Evolutionary conservation across 2,797 vertebrate species (phyloP), one percentile per base, ranked within the genome.

Genomic region (Mus caroli): DNA sequence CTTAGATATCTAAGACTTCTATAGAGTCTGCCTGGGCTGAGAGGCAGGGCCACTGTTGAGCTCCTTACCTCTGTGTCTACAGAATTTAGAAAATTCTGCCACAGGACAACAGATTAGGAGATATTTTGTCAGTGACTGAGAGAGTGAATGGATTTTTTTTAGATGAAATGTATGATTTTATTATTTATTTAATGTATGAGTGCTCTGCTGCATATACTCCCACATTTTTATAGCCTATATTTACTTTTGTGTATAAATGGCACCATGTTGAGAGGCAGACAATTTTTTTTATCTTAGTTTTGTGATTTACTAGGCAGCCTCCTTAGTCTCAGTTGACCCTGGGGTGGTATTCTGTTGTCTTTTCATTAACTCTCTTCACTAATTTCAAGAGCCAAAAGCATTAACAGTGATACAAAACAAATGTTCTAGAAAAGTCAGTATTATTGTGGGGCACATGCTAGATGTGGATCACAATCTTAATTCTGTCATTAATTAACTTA

Each of bases 341-440:
- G 13, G 5, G 67, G 40, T 22, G 19, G 20, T 12, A 50, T 13
- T 3, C 26, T 43, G 60, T 15, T 17, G 14, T 67, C 11, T 37
- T 92, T 77, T 88, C 28, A 58, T 85, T 84, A 88, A 58, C 14
- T 90, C 26, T 84, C 1, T 82, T 40, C 19, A 13, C 64, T 92
- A 90, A 60, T 67, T 88, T 91, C 67, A 60, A 95, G 80, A 94
- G 26, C 52, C 20, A 56, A 24, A 52, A 95, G 7, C 20, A 34
- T n/a, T 40, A 88, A 58, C 0, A 83, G n/a, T 56, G 50, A 69
- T 96, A 46, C 40, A 90, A 89, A 93, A 50, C 8, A 69, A 24
- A 10, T 73, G 26, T 88, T 84, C 13, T 22, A 91, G 75, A 69
- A 89, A 89, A 77, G 31, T 62, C 0, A 0, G 4, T 19, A 40